phyloP scores from a whole-genome alignment of 2,113 vertebrate species.

The Prunella himalayana region DNA sequence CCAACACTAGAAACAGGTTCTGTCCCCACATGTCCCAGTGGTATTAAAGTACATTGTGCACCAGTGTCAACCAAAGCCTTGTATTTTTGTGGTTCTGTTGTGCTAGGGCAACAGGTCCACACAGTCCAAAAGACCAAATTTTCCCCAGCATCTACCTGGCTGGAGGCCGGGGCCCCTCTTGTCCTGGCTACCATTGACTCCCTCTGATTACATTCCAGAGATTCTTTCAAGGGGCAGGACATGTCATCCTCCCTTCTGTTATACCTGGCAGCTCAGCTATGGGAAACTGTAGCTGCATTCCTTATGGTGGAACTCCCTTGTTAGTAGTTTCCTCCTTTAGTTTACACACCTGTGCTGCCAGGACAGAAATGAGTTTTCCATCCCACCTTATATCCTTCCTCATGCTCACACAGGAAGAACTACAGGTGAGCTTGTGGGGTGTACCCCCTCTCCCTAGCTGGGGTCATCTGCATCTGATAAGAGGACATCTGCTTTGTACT shows the following conservation, averaged over 20 bases:
- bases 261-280: not conserved
- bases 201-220: not conserved
- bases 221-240: not conserved
- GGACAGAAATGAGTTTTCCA: not conserved
- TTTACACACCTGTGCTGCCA: not conserved
- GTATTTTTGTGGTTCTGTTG: not conserved
- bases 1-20: not conserved
- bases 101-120: not conserved
- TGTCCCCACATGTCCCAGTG: not conserved
- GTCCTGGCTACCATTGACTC: not conserved
- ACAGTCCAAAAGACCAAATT: not conserved
- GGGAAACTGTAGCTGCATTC: not conserved
- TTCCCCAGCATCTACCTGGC: not conserved
- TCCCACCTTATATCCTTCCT: not conserved
- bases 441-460: not conserved
- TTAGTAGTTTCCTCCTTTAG: not conserved
- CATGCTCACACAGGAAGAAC: not conserved
- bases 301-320: not conserved
- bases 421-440: not conserved
- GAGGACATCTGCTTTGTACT: not conserved
- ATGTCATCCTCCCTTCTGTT: not conserved
- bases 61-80: not conserved
- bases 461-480: not conserved
- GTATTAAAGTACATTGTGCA: not conserved
- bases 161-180: not conserved